These are phyloP conservation scores for Etheostoma nigrum DNA, from an alignment of 2,797 vertebrate genomes.

Conservation along the genomic window DNA sequence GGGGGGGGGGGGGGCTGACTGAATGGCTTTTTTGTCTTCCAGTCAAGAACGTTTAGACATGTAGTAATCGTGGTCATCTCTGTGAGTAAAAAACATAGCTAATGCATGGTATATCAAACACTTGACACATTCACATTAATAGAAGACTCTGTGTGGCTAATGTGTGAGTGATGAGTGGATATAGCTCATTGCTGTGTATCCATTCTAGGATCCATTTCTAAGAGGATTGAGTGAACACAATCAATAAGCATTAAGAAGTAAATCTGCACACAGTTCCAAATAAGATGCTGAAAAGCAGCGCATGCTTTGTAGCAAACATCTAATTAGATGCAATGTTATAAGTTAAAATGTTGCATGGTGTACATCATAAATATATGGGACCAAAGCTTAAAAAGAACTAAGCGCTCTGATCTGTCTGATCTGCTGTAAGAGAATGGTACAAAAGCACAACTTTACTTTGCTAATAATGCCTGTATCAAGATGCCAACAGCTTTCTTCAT, in stretches of 20 bases:
- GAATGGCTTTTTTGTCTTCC: slow-evolving; percentile 43
- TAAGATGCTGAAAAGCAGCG: neutral
- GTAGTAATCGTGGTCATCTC: neutral
- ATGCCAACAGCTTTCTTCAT: neutral
- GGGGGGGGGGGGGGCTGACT: neutral
- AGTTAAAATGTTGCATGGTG: too few relatives aligned
- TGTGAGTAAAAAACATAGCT: neutral
- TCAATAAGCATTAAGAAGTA: too few relatives aligned
- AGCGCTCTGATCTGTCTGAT: neutral
- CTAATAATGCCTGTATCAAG: neutral
- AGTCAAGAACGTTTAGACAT: slow-evolving; percentile 17
- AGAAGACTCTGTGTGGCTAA: neutral
- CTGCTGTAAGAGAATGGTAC: neutral
- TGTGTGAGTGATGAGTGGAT: neutral
- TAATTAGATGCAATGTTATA: too few relatives aligned
- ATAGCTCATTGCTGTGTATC: neutral
- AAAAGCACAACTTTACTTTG: neutral
- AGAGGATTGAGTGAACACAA: too few relatives aligned
- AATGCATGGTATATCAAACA: neutral
- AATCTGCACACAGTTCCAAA: neutral
- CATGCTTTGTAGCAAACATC: too few relatives aligned
- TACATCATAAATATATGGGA: neutral
- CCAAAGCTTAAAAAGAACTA: neutral
- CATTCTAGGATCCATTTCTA: neutral
- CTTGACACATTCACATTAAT: neutral